Base-by-base conservation (phyloP, 2,888 invertebrate genomes). In the Agrenia bidenticulata region DNA sequence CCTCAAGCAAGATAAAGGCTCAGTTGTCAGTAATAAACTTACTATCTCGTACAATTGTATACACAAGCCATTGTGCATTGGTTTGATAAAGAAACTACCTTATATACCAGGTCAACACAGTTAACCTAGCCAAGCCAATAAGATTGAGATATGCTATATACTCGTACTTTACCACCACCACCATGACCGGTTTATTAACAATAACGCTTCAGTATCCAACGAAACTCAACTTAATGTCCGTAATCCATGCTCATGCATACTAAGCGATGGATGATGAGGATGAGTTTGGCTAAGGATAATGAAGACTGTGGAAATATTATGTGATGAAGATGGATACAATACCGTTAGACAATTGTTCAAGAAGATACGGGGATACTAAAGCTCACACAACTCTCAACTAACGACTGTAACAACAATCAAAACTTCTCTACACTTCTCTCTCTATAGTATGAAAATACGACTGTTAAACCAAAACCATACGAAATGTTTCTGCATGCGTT, bases 261-360 rank as follows among this genome's bases (percentile, higher is more conserved):
- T 54, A 61, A 61, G 19, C 19, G 45, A 45, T 19, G 26, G n/a
- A 61, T 42, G 61, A 53, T 61, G 27, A 51, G 51, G 61, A 61
- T 61, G 61, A 61, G 61, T 54, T 54, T 39, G 53, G 41, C 39
- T 41, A n/a, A 2, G 41, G 54, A 54, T 41, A 39, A 54, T 54
- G 15, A 45, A 45, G 19, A 37, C 64, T 58, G 61, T 67, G 64
- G 53, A 69, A 63, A 66, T 63, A 69, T 66, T 63, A 69, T 54
- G 61, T 59, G 45, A 45, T 45, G 45, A 11, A 5, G 45, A 45
- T 45, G 45, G 61, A 69, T 63, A 69, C 63, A 61, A 70, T 70
- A 66, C 69, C 69, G 69, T 70, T 70, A 45, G 45, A 19, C 45
- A 45, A 45, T 45, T 45, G 19, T 19, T 45, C 4, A 15, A 45